phyloP scores from a whole-genome alignment of 2,797 vertebrate species.

The Phoxinus dragarum region DNA sequence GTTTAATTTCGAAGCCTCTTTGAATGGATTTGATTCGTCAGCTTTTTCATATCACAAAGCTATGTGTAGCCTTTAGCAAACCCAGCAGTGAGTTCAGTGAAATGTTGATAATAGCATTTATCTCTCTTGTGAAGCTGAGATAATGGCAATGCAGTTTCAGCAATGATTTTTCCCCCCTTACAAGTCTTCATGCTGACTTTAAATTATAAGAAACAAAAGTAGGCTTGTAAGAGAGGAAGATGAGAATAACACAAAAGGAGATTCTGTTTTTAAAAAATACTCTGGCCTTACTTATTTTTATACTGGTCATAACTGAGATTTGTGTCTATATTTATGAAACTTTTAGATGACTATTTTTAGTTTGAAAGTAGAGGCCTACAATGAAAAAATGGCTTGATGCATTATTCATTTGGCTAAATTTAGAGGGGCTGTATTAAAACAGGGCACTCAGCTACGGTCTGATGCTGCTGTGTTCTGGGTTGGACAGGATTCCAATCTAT shows the following conservation, averaged over 20 bases:
- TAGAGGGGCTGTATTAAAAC: conserved; percentile 51
- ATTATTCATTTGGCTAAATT: conserved; percentile 55
- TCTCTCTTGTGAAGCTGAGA: conserved; percentile 33
- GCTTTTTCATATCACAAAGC: conserved; percentile 32
- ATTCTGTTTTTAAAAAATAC: conserved; percentile 8
- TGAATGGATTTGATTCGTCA: conserved; percentile 26
- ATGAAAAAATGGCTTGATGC: conserved; percentile 48
- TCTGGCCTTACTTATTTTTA: conserved; percentile 23
- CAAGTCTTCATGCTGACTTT: conserved; percentile 4
- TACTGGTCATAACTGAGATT: conserved; percentile 30
- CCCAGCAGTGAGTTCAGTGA: conserved; percentile 12
- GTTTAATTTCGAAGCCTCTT: conserved; percentile 5
- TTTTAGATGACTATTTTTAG: conserved; percentile 58
- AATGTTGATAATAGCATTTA: conserved; percentile 26
- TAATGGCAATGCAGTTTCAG: conserved; percentile 23
- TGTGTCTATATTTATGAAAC: conserved; percentile 53
- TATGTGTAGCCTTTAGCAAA: neutral
- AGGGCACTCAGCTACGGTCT: conserved; percentile 29
- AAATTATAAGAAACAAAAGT: conserved; percentile 34
- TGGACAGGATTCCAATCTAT: conserved; percentile 28
- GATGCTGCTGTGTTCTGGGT: conserved; percentile 21
- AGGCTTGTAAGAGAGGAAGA: neutral
- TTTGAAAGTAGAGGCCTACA: conserved; percentile 42
- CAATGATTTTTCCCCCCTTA: neutral
- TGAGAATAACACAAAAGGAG: conserved; percentile 18